phyloP scores from a whole-genome alignment of 2,888 invertebrate species.

The Adelognathus sp. region DNA sequence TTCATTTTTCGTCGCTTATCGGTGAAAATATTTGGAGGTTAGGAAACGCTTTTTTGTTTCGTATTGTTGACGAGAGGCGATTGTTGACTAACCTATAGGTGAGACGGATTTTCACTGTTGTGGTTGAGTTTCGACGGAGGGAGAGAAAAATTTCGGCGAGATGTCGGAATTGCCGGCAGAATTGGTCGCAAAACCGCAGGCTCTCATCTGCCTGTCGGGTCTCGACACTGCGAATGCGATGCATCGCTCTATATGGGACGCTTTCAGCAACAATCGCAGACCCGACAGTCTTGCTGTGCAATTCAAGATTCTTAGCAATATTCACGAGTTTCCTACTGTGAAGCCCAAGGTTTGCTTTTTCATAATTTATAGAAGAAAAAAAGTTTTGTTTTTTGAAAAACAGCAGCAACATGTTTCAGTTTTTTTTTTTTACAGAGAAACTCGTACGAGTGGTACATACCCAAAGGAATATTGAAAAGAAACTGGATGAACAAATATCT shows the following conservation, averaged over 20 bases:
- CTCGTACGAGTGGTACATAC: slow-evolving; percentile 97
- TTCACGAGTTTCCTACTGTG: slow-evolving; percentile 93
- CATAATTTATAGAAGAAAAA: neutral
- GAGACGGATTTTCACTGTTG: neutral
- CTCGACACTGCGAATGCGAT: slow-evolving; percentile 93
- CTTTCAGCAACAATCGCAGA: slow-evolving; percentile 91
- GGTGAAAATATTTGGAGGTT: neutral
- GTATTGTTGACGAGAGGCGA: neutral
- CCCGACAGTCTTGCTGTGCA: slow-evolving; percentile 91
- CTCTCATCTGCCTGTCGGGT: slow-evolving; percentile 94
- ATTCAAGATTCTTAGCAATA: slow-evolving; percentile 91
- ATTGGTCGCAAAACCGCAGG: slow-evolving; percentile 91
- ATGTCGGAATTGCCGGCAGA: slow-evolving; percentile 90
- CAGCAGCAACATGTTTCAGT: neutral
- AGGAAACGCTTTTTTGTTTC: neutral
- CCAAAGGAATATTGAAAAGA: slow-evolving; percentile 95
- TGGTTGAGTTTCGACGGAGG: neutral
- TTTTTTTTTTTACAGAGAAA: slow-evolving; percentile 83
- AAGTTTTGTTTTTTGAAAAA: neutral
- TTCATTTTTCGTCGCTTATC: neutral
- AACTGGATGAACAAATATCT: slow-evolving; percentile 98
- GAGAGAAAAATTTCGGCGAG: neutral
- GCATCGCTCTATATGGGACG: slow-evolving; percentile 97
- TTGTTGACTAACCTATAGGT: neutral
- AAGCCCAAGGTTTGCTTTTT: slow-evolving; percentile 85